phyloP scores from a whole-genome alignment of 2,888 invertebrate species.

The Calameuta filiformis region DNA sequence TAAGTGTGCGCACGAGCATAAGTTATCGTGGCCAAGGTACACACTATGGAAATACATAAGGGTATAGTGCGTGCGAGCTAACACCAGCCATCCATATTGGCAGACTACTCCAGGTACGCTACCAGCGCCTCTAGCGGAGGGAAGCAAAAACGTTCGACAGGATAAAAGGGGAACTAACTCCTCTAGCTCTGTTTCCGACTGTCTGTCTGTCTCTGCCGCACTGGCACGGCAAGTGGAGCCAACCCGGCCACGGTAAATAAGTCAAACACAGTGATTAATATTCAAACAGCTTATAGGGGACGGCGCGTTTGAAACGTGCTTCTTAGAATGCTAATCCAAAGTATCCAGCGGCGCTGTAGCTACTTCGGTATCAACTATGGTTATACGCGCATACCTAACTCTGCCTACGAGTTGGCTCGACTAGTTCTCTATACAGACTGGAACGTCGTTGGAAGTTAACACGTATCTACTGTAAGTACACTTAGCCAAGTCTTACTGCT shows the following conservation, averaged over 20 bases:
- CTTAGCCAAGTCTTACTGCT: neutral
- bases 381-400: neutral
- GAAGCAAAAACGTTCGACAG: neutral
- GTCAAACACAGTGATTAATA: conserved; percentile 17
- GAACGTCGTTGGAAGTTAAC: neutral
- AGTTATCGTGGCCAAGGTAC: neutral
- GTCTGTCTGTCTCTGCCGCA: neutral
- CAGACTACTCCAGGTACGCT: neutral
- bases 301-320: conserved; percentile 4
- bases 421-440: neutral
- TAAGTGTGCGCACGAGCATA: neutral
- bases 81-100: neutral
- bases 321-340: conserved; percentile 18
- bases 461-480: neutral
- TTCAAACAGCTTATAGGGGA: conserved; percentile 18
- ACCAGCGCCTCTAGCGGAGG: neutral
- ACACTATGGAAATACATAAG: neutral
- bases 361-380: neutral
- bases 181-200: neutral
- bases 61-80: neutral
- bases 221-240: neutral
- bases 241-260: conserved; percentile 13
- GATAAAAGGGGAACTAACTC: neutral
- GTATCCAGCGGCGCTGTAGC: conserved; percentile 6
- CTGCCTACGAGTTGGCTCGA: neutral